A percentile compares a stretch with the other conserved stretches of the same genome.
These are phyloP conservation scores for Stegodyphus mimosarum DNA, from an alignment of 1,140 invertebrate genomes.

Conservation along the genomic window DNA sequence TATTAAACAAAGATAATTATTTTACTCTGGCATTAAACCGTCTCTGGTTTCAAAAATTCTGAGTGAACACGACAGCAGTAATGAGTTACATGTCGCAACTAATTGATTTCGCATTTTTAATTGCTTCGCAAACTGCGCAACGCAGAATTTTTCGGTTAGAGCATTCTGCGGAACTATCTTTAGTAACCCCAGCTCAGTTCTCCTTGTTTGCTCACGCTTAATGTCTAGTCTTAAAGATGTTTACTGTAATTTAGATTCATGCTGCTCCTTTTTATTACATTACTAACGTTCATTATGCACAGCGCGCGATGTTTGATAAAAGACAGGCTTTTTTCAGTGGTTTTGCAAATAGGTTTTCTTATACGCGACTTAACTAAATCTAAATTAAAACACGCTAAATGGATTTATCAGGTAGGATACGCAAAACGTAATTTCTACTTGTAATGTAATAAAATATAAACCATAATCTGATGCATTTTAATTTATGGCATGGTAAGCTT, in stretches of 20 bases:
- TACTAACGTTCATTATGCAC: no score
- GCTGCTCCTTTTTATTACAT: no score
- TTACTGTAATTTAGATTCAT: background rate
- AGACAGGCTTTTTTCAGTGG: no score
- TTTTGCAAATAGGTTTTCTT: no score
- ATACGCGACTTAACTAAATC: no score
- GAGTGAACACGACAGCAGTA: slow-evolving; percentile 4
- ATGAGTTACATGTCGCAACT: background rate
- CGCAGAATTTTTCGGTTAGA: background rate
- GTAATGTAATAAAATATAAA: no score
- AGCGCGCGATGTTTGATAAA: no score
- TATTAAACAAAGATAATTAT: slow-evolving; percentile 10
- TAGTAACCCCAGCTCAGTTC: background rate
- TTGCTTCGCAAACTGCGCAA: background rate
- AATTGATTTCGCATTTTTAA: slow-evolving; percentile 18
- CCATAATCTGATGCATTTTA: no score
- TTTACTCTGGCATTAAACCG: background rate
- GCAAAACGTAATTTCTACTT: no score
- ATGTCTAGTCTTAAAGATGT: background rate
- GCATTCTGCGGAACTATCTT: background rate
- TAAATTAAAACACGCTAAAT: no score
- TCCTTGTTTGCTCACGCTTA: background rate
- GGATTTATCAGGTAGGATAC: no score
- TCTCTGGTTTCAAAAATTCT: background rate
- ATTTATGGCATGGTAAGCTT: no score